These are phyloP conservation scores for Phylloscopus collybita DNA, from an alignment of 2,797 vertebrate genomes.

Conservation along the genomic window DNA sequence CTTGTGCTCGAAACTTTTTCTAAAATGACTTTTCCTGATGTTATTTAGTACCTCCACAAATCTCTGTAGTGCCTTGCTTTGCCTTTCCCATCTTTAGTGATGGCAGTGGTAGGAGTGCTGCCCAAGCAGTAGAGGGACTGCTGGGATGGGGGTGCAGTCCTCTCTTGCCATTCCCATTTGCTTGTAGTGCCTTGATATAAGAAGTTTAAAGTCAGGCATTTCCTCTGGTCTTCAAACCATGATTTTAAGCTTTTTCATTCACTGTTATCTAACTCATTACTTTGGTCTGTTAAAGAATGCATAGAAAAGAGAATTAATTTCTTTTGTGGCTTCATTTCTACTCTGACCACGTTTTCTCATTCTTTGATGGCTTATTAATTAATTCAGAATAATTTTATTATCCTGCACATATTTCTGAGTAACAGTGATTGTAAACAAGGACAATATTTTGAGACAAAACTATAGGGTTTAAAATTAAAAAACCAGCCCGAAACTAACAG, in stretches of 20 bases:
- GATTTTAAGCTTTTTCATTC: background rate
- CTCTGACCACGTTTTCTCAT: background rate
- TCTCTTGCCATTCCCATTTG: background rate
- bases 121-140: background rate
- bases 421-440: background rate
- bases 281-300: background rate
- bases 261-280: background rate
- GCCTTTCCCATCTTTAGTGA: background rate
- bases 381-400: background rate
- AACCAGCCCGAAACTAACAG: background rate
- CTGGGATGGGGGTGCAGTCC: background rate
- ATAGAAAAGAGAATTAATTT: background rate
- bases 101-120: background rate
- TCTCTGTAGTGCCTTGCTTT: background rate
- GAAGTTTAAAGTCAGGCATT: background rate
- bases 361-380: background rate
- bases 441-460: background rate
- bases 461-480: background rate
- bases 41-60: background rate
- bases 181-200: background rate
- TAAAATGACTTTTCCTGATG: background rate
- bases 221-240: background rate
- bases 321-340: background rate
- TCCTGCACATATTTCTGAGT: rapidly evolving
- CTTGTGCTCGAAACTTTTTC: background rate